Base-by-base conservation (phyloP, 2,888 invertebrate genomes). In the Oasisia sp. region DNA sequence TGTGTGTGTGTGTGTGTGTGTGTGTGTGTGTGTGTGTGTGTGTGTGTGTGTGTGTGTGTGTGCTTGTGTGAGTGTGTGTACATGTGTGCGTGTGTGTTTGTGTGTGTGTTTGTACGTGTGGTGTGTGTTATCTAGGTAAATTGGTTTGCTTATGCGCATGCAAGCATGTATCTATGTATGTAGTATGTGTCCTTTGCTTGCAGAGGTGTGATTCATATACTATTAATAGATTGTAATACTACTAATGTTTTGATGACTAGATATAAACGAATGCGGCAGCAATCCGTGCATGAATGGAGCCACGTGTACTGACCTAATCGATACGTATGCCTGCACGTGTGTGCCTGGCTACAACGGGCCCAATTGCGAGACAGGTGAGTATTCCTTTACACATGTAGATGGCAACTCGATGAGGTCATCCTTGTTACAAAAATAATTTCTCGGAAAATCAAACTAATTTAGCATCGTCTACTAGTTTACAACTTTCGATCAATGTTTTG, bases 251-350 rank as follows among this genome's bases (percentile, higher is more conserved):
- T 74, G 74, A 7, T 74, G 19, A 14, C 91, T 38, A 91, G 91
- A 91, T 91, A 45, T 91, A 5, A 45, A 91, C 56, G 91, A 91
- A 91, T 91, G 91, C 56, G 44, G 27, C 45, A 91, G 91, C 50
- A 32, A 19, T 44, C 50, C 91, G 5, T 91, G 91, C 45, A 27
- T 32, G 56, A 91, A 91, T 50, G 56, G 56, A 32, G 91, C 44
- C 14, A 45, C 44, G n/a, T 91, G 91, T 45, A 44, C 50, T 56
- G 45, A 91, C 12, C 8, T 5, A 32, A 45, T 91, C 32, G 45
- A 45, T 44, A 19, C 12, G 27, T 91, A 44, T 9, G 5, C 44
- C 12, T 91, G 91, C 27, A 44, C 32, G 9, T 91, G 91, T 91
- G 50, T 45, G 14, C 27, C 12, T 44, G 90, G 90, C 7, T 90